Conservation (phyloP, 2,888 invertebrate species). For the Rotaria socialis region DNA sequence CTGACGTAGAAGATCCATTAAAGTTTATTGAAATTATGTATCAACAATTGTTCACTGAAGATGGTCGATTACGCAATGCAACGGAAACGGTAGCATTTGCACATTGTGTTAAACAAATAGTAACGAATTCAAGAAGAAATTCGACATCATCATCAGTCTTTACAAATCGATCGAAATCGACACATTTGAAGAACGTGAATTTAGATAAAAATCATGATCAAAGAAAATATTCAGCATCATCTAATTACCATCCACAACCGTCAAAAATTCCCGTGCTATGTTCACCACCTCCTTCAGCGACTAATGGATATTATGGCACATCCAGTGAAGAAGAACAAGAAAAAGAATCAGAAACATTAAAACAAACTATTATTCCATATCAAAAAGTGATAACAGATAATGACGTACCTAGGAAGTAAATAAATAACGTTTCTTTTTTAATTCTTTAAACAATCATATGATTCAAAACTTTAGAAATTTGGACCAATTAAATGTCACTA, state of each 20-base stretch:
- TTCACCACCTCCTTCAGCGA: not conserved
- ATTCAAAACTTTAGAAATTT: not conserved
- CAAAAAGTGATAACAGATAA: not conserved
- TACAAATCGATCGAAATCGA: not conserved
- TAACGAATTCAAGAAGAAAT: not conserved
- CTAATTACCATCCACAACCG: not conserved
- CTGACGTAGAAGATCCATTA: slow-evolving; percentile 20
- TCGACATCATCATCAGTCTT: not conserved
- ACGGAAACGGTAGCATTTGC: not conserved
- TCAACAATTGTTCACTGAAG: slow-evolving; percentile 3
- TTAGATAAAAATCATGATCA: not conserved
- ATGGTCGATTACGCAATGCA: not conserved
- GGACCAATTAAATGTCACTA: not conserved
- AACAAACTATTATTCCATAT: not conserved
- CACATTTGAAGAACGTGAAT: not conserved
- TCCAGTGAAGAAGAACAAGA: not conserved
- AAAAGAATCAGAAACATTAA: not conserved
- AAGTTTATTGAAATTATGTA: slow-evolving; percentile 19
- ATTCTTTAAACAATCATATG: not conserved
- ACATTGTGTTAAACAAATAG: slow-evolving; percentile 6
- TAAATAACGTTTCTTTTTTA: not conserved
- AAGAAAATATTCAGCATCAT: not conserved
- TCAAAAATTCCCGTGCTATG: not conserved
- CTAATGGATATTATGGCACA: not conserved
- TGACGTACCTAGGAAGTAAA: not conserved